Evolutionary conservation across 2,888 invertebrate species (phyloP).

Genomic region (Campaea margaritaria): DNA sequence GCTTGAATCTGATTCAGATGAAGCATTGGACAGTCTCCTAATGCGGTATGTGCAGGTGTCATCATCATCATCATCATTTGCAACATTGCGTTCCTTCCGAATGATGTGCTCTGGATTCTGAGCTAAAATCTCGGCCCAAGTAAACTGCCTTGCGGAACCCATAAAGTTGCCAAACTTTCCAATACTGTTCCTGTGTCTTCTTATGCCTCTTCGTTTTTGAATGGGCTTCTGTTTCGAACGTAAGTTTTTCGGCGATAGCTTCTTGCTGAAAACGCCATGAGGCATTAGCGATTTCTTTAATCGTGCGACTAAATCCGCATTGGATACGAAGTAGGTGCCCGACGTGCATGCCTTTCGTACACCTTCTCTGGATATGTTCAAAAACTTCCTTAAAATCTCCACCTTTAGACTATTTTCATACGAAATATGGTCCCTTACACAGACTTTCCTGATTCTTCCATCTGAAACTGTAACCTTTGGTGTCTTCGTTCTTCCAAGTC

Average conservation of each 20-base stretch:
- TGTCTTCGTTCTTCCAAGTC: conserved; percentile 73
- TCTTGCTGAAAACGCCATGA: conserved; percentile 78
- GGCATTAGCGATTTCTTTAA: conserved; percentile 81
- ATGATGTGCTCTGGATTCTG: conserved; percentile 87
- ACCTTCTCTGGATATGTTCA: conserved; percentile 78
- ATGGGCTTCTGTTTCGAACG: conserved; percentile 84
- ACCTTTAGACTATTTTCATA: conserved; percentile 76
- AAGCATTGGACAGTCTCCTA: conserved; percentile 73
- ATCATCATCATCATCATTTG: conserved; percentile 61
- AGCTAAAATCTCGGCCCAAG: conserved; percentile 88
- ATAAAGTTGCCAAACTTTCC: conserved; percentile 82
- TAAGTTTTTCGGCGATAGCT: conserved; percentile 87
- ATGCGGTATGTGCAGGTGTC: conserved; percentile 77
- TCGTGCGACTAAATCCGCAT: conserved; percentile 76
- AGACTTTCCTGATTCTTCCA: conserved; percentile 73
- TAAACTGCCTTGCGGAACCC: conserved; percentile 84
- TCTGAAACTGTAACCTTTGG: conserved; percentile 69
- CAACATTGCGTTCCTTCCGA: conserved; percentile 75
- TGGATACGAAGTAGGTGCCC: conserved; percentile 79
- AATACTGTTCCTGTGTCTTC: conserved; percentile 73
- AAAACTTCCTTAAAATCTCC: conserved; percentile 73
- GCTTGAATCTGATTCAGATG: conserved; percentile 69
- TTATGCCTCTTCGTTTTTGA: conserved; percentile 75
- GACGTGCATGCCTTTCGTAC: conserved; percentile 76
- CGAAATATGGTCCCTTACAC: conserved; percentile 75